Conservation (phyloP, 2,888 invertebrate species). For the Diploptera punctata region DNA sequence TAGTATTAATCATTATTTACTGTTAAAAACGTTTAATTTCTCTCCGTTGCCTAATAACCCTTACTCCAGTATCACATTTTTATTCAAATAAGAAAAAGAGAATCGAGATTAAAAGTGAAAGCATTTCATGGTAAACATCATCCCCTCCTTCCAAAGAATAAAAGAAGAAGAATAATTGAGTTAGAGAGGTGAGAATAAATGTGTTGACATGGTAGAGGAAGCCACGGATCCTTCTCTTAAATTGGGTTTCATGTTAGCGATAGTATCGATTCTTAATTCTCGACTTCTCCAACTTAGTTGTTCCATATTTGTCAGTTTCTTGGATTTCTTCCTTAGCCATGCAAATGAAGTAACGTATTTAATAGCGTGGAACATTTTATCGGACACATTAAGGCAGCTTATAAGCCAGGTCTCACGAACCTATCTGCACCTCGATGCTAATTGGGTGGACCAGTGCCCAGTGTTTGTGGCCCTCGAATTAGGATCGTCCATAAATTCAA, state of each 20-base stretch:
- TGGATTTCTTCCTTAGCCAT: slow-evolving; percentile 1
- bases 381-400: slow-evolving; percentile 10
- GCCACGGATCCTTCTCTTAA: neutral
- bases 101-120: neutral
- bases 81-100: no score
- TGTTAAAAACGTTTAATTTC: no score
- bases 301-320: slow-evolving; percentile 25
- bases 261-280: slow-evolving; percentile 15
- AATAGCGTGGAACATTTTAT: neutral
- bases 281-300: slow-evolving; percentile 9
- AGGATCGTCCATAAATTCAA: no score
- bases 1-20: no score
- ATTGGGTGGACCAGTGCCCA: neutral
- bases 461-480: neutral
- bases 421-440: slow-evolving; percentile 2
- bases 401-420: neutral
- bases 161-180: slow-evolving; percentile 1
- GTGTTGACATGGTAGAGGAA: neutral
- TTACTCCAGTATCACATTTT: no score
- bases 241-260: slow-evolving; percentile 4
- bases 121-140: neutral
- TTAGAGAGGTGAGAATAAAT: neutral
- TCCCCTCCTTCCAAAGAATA: neutral
- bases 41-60: no score
- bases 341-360: slow-evolving; percentile 9